phyloP scores from a whole-genome alignment of 2,888 invertebrate species.

The Sialis fuliginosa region DNA sequence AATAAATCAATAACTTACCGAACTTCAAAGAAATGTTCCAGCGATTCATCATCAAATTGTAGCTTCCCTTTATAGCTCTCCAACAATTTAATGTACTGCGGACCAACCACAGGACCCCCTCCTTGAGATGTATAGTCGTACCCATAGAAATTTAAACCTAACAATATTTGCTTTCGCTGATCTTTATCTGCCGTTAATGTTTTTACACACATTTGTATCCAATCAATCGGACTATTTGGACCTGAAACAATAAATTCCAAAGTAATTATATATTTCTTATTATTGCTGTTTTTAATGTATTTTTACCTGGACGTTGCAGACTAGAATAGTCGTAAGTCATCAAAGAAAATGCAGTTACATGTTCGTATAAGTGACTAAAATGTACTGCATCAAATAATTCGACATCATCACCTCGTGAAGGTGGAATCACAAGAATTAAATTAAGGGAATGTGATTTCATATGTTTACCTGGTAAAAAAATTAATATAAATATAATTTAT shows the following conservation, averaged over 20 bases:
- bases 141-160: slow-evolving; percentile 89
- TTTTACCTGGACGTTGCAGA: slow-evolving; percentile 54
- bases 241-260: slow-evolving; percentile 27
- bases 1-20: slow-evolving; percentile 37
- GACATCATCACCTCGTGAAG: slow-evolving; percentile 41
- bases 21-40: slow-evolving; percentile 73
- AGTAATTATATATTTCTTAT: not conserved
- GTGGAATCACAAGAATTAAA: slow-evolving; percentile 65
- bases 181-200: slow-evolving; percentile 44
- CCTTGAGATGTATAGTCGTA: slow-evolving; percentile 69
- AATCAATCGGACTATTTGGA: slow-evolving; percentile 75
- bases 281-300: not conserved
- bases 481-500: too few species aligned
- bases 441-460: slow-evolving; percentile 37
- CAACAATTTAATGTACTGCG: slow-evolving; percentile 59
- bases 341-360: slow-evolving; percentile 75
- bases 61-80: slow-evolving; percentile 59
- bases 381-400: slow-evolving; percentile 57
- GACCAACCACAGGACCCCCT: slow-evolving; percentile 65
- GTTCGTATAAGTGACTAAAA: slow-evolving; percentile 57
- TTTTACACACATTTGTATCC: slow-evolving; percentile 64
- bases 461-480: slow-evolving; percentile 28
- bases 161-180: slow-evolving; percentile 58
- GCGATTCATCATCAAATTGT: slow-evolving; percentile 55
- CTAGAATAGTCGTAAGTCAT: slow-evolving; percentile 94